Evolutionary conservation across 2,113 vertebrate genomes (phyloP).

Genomic region (Elachura formosa): DNA sequence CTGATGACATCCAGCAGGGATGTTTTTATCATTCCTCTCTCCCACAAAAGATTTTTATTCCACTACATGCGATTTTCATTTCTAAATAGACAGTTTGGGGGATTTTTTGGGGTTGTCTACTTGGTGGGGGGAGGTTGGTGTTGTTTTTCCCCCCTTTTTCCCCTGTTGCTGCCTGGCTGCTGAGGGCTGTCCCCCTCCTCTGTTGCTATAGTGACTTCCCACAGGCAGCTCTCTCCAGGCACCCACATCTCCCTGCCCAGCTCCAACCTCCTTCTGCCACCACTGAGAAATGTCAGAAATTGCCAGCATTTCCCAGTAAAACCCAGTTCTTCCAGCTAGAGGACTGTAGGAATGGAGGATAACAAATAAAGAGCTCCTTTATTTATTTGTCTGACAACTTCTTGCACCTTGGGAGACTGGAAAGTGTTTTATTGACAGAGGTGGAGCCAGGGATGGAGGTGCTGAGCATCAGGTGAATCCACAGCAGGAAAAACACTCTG

Average conservation of each 20-base stretch:
- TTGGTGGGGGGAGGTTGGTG: accelerated
- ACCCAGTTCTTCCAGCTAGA: not conserved
- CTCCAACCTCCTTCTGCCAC: not conserved
- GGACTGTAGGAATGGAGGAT: not conserved
- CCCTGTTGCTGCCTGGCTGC: slow-evolving; percentile 24
- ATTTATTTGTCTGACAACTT: not conserved
- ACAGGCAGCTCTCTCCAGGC: not conserved
- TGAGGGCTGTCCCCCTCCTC: slow-evolving; percentile 50
- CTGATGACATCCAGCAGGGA: not conserved
- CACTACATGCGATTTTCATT: not conserved
- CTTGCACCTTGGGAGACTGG: not conserved
- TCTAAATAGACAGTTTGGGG: not conserved
- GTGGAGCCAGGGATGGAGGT: not conserved
- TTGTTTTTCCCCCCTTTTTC: not conserved
- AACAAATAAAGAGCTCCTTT: not conserved
- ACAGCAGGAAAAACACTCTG: not conserved
- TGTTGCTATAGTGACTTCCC: slow-evolving; percentile 72
- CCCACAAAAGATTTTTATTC: accelerated
- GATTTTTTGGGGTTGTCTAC: accelerated
- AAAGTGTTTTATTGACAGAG: not conserved
- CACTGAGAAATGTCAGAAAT: not conserved
- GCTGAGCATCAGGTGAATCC: not conserved
- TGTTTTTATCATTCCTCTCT: not conserved
- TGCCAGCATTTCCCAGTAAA: not conserved
- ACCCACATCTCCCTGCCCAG: not conserved